Evolutionary conservation across 2,113 vertebrate genomes (phyloP), one percentile per base, ranked within the genome.

Genomic region (Eptesicus fuscus): DNA sequence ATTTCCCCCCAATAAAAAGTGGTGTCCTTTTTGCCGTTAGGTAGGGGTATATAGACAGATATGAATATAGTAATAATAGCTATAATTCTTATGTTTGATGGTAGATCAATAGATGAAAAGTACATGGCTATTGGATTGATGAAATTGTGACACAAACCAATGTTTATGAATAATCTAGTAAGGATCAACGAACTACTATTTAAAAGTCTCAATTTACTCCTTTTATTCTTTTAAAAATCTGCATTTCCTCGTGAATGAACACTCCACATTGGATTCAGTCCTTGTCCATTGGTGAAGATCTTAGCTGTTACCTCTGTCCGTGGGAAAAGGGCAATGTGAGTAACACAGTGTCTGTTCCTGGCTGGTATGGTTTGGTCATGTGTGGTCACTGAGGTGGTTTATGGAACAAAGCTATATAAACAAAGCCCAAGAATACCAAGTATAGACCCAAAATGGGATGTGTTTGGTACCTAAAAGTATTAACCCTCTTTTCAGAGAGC

Each of bases 361-460:
- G 6, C 56, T 42, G 22, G 2, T 23, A 0, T 13, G 49, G 25
- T 32, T 65, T 32, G 22, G 80, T 59, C 17, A 5, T 1, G 14
- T 61, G 77, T 61, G 44, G 20, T 80, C 28, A 5, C 1, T 18
- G 44, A 49, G 40, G 7, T 22, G 30, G 23, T 37, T 77, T 71
- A 44, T 4, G 20, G 9, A 42, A n/a, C 3, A 7, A 35, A 53
- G 30, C 25, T 18, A 1, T 13, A 13, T 9, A 23, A 4, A 9
- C 76, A 35, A n/a, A 61, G 61, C 2, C 3, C 0, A 8, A n/a
- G 37, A 9, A 44, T 32, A 1, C 7, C 1, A 9, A n/a, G 14
- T 25, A 2, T 5, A 44, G 32, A 7, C 9, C 42, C 8, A 0
- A 9, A 32, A 2, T 5, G 17, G 63, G 30, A 25, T 56, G 22